These are phyloP conservation scores for Danio choprae DNA, from an alignment of 2,797 vertebrate genomes.

Conservation along the genomic window DNA sequence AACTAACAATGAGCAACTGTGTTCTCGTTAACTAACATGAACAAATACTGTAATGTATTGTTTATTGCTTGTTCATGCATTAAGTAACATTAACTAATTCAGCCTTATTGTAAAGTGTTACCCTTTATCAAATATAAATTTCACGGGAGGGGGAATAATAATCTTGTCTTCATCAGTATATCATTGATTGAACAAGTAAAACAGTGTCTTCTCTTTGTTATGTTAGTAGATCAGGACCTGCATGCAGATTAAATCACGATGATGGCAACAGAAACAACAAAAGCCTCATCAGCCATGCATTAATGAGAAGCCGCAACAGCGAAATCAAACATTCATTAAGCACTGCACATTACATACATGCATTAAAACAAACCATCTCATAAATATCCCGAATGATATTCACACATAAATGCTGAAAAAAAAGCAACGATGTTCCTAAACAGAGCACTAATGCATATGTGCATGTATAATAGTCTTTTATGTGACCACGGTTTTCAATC, in stretches of 20 bases:
- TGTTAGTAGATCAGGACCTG: conserved; percentile 1
- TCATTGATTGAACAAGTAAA: not conserved
- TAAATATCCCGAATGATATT: not conserved
- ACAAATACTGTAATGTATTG: too few relatives aligned
- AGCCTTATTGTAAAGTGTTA: too few relatives aligned
- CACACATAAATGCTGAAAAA: not conserved
- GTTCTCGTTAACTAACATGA: too few relatives aligned
- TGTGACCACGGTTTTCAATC: not conserved
- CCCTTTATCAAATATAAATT: too few relatives aligned
- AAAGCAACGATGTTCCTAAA: not conserved
- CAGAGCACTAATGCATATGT: not conserved
- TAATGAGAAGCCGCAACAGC: conserved; percentile 47
- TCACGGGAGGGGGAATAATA: too few relatives aligned
- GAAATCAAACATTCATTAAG: conserved; percentile 33
- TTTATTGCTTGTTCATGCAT: too few relatives aligned
- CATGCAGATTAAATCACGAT: not conserved
- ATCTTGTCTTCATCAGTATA: not conserved
- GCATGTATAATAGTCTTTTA: conserved; percentile 9
- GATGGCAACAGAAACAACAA: conserved; percentile 2
- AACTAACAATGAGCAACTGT: too few relatives aligned
- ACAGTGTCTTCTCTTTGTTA: not conserved
- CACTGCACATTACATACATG: not conserved
- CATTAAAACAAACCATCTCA: not conserved
- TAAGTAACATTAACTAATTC: too few relatives aligned
- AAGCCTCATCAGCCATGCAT: conserved; percentile 41